Conservation (phyloP, 2,797 vertebrate genomes). For the Hozukius guyotensis region DNA sequence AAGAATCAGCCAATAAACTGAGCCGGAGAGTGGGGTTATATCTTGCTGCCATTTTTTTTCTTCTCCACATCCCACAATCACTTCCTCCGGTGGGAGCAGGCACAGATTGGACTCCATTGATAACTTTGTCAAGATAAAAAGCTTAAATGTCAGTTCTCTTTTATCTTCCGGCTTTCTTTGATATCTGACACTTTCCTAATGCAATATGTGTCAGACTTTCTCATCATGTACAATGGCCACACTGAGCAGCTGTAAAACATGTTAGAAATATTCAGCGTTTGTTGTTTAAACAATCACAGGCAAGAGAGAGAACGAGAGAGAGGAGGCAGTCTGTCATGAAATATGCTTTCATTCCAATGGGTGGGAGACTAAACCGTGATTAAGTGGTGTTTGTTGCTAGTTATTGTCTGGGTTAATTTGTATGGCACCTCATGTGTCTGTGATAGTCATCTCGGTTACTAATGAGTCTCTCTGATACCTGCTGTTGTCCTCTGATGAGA, state of each 20-base stretch:
- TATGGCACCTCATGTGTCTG: constrained; percentile 76
- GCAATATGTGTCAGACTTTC: constrained; percentile 21
- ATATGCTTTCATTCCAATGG: constrained; percentile 10
- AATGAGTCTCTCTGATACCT: constrained; percentile 85
- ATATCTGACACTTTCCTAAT: constrained; percentile 77
- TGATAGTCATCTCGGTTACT: constrained; percentile 79
- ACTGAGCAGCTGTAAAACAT: neutral
- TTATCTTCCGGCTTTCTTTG: constrained; percentile 84
- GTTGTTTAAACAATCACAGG: constrained; percentile 2
- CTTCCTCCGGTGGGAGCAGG: constrained; percentile 64
- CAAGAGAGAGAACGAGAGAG: neutral
- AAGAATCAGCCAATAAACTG: constrained; percentile 37
- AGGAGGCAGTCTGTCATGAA: constrained; percentile 16
- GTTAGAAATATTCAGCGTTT: neutral
- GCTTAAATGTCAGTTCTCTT: constrained; percentile 89
- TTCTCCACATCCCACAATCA: constrained; percentile 83
- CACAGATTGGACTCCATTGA: constrained; percentile 78
- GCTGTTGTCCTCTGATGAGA: constrained; percentile 55
- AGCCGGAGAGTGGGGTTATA: constrained; percentile 81
- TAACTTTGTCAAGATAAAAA: constrained; percentile 87
- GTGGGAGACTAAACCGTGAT: constrained; percentile 67
- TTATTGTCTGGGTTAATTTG: constrained; percentile 84
- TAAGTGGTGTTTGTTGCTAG: constrained; percentile 79
- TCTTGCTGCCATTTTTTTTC: constrained; percentile 75
- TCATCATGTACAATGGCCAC: neutral